phyloP scores from a whole-genome alignment of 37 sponge, comb jelly and placozoan genomes.

The Hexactinellida sp. region DNA sequence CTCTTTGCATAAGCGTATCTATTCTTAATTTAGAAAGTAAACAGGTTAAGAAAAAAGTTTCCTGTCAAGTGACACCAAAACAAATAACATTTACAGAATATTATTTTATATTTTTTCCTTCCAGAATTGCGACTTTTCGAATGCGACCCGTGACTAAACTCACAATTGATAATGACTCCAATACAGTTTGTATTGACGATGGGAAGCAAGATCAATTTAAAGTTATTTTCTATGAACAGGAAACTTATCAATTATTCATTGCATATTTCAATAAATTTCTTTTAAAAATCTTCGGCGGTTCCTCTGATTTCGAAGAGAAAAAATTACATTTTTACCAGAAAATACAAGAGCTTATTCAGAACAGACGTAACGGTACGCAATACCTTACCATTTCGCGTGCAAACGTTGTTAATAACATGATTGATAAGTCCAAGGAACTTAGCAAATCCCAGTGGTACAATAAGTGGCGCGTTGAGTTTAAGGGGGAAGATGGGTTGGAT shows the following conservation, averaged over 20 bases:
- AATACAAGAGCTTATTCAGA: background rate
- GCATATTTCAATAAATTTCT: conserved; percentile 14
- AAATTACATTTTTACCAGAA: background rate
- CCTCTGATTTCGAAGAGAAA: conserved; percentile 6
- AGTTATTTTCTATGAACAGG: background rate
- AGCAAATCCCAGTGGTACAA: background rate
- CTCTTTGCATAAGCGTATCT: background rate
- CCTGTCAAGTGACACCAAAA: background rate
- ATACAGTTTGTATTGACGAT: background rate
- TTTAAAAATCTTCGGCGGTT: background rate
- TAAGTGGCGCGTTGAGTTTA: background rate
- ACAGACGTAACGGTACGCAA: background rate
- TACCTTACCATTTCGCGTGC: background rate
- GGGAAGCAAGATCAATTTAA: background rate
- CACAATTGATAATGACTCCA: background rate
- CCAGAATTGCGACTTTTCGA: background rate
- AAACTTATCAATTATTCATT: background rate
- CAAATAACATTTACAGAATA: background rate
- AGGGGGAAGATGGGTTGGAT: background rate
- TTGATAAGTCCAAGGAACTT: background rate
- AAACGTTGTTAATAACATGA: background rate
- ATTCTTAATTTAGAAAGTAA: background rate
- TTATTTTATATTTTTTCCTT: background rate
- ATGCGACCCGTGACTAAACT: background rate
- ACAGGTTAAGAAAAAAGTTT: background rate